A percentile compares a stretch with the other conserved stretches of the same genome.
These are phyloP conservation scores for Galago senegalensis DNA, from an alignment of 2,797 vertebrate species.

Conservation along the genomic window DNA sequence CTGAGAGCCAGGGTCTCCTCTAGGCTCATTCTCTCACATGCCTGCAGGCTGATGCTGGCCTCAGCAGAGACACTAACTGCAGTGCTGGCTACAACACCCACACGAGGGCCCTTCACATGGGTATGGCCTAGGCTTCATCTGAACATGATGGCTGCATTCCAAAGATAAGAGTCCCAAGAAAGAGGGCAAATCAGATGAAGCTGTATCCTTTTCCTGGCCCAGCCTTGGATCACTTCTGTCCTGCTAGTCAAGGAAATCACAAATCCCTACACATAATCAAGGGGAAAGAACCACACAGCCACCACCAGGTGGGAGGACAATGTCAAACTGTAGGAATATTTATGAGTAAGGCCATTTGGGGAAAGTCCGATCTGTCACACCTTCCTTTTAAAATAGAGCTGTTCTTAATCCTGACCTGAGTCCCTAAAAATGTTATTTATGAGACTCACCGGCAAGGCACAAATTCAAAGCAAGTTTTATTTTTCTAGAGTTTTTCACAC, in stretches of 20 bases:
- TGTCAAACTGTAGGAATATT: not conserved
- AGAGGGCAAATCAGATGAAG: not conserved
- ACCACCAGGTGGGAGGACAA: not conserved
- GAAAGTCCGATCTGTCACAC: not conserved
- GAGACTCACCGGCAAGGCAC: constrained; percentile 31
- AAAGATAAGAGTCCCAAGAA: constrained; percentile 32
- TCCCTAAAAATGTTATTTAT: constrained; percentile 33
- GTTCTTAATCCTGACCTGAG: not conserved
- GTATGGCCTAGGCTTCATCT: not conserved
- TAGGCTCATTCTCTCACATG: not conserved
- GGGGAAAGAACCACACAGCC: not conserved
- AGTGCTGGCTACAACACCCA: not conserved
- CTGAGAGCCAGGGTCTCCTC: not conserved
- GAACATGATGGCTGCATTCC: not conserved
- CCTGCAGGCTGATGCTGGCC: not conserved
- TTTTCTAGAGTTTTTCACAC: constrained; percentile 40
- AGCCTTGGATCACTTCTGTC: not conserved
- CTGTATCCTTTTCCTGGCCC: not conserved
- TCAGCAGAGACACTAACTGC: not conserved
- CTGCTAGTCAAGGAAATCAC: not conserved
- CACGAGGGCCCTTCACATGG: not conserved
- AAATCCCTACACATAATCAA: not conserved
- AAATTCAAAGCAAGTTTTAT: constrained; percentile 44
- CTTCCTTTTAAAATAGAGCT: constrained; percentile 50
- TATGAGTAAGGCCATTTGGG: not conserved